Conservation (phyloP, 1,140 invertebrate genomes). For the Lasioglossum baleicum region DNA sequence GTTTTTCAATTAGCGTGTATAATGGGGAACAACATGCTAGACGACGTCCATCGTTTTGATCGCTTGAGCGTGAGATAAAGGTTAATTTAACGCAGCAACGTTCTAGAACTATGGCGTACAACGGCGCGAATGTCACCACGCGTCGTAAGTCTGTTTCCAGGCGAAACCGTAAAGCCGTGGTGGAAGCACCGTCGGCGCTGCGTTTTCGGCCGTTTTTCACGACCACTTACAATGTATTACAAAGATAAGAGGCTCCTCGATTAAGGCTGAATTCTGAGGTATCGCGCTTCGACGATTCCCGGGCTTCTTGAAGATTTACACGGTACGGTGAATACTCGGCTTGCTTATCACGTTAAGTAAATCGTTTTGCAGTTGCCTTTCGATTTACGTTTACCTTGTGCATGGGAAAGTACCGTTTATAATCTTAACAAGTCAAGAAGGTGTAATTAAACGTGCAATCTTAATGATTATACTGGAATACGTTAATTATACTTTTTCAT, state of each 20-base stretch:
- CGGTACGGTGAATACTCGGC: too few relatives aligned
- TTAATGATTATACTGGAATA: too few relatives aligned
- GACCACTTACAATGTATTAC: constrained; percentile 20
- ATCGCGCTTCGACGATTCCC: constrained; percentile 25
- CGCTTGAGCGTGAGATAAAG: constrained; percentile 46
- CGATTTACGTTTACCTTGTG: too few relatives aligned
- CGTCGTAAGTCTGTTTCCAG: constrained; percentile 9
- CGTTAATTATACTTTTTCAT: too few relatives aligned
- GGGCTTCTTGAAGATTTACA: too few relatives aligned
- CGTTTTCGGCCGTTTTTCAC: constrained; percentile 41
- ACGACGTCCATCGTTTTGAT: constrained; percentile 42
- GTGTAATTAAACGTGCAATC: too few relatives aligned
- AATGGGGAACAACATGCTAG: neutral
- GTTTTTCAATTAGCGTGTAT: neutral
- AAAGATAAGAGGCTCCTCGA: constrained; percentile 32
- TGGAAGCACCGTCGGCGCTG: neutral
- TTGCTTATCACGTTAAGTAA: too few relatives aligned
- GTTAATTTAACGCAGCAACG: constrained; percentile 47
- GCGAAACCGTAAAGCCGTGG: constrained; percentile 24
- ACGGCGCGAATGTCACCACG: constrained; percentile 17
- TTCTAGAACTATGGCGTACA: neutral
- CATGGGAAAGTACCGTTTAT: too few relatives aligned
- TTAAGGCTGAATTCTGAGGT: constrained; percentile 35
- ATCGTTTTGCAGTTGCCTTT: too few relatives aligned
- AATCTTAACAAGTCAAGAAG: too few relatives aligned